Evolutionary conservation across 2,888 invertebrate species (phyloP).

Genomic region (Epiblema foenella): DNA sequence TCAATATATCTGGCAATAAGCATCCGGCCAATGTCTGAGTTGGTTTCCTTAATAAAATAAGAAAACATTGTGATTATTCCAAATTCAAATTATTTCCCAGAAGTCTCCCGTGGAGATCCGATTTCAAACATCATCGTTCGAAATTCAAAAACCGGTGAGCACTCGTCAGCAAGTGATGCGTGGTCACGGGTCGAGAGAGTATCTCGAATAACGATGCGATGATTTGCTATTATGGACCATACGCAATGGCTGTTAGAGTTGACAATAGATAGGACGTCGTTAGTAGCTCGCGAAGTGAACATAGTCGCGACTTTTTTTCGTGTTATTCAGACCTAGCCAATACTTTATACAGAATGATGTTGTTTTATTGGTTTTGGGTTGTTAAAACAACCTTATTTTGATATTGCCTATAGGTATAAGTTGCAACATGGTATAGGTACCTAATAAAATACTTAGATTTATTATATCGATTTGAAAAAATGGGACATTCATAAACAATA

Average conservation of each 20-base stretch:
- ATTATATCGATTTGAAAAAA: too few relatives aligned
- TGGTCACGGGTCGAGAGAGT: slow-evolving; percentile 75
- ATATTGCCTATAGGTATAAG: neutral
- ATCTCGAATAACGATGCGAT: slow-evolving; percentile 55
- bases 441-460: too few relatives aligned
- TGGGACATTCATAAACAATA: too few relatives aligned
- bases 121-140: slow-evolving; percentile 57
- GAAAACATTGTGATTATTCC: slow-evolving; percentile 4
- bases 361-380: neutral
- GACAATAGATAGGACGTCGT: slow-evolving; percentile 46
- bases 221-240: slow-evolving; percentile 51
- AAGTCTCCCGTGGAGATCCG: slow-evolving; percentile 49
- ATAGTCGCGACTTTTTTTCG: slow-evolving; percentile 76
- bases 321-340: slow-evolving; percentile 80
- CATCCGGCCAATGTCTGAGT: neutral
- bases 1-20: neutral
- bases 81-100: slow-evolving; percentile 24
- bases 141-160: slow-evolving; percentile 68
- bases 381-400: neutral
- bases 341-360: slow-evolving; percentile 67
- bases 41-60: slow-evolving; percentile 6
- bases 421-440: neutral
- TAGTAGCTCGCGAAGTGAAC: slow-evolving; percentile 74
- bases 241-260: slow-evolving; percentile 38
- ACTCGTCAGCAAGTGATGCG: slow-evolving; percentile 75